Evolutionary conservation across 2,888 invertebrate genomes (phyloP), one percentile per base, ranked within the genome.

Genomic region (Xanthia icteritia): DNA sequence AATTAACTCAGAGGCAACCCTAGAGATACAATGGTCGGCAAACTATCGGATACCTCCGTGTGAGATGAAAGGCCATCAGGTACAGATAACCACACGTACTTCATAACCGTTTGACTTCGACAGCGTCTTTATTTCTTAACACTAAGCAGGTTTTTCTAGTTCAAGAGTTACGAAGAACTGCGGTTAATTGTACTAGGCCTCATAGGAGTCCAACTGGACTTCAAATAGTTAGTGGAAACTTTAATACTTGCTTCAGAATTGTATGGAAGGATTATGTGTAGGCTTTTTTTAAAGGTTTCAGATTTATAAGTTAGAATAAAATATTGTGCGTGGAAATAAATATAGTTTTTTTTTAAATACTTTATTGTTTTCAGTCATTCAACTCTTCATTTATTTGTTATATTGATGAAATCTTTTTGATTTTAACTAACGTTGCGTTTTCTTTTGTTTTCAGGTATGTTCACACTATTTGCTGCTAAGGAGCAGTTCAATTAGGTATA

Each of bases 401-500:
- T 23, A n/a, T 23, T 6, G 13, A 48, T 13, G 27, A 23, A 45
- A 2, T 45, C 27, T n/a, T 13, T 23, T 31, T 15, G 23, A 20
- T 48, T 31, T 31, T 36, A 51, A 23, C 67, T 83, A 85, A 86
- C 58, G 45, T 65, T 56, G 70, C 51, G 23, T 66, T 83, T 85
- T 88, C 69, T 82, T 86, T 92, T 92, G 89, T 90, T 91, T 88
- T 73, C 93, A 93, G 93, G 93, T 93, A 93, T 76, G 90, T 89
- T 80, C 67, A 20, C 45, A 61, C 2, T 0, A 64, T 48, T 45
- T 27, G 42, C 0, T 17, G 1, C 36, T 36, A 17, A 8, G 23
- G 39, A n/a, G 15, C 23, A 58, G 9, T 51, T 13, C 17, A 20
- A 23, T 6, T 36, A 67, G 80, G 84, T 85, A 77, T 23, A 1